Base-by-base conservation (phyloP, 1,140 invertebrate genomes). In the Caenorhabditis tropicalis region DNA sequence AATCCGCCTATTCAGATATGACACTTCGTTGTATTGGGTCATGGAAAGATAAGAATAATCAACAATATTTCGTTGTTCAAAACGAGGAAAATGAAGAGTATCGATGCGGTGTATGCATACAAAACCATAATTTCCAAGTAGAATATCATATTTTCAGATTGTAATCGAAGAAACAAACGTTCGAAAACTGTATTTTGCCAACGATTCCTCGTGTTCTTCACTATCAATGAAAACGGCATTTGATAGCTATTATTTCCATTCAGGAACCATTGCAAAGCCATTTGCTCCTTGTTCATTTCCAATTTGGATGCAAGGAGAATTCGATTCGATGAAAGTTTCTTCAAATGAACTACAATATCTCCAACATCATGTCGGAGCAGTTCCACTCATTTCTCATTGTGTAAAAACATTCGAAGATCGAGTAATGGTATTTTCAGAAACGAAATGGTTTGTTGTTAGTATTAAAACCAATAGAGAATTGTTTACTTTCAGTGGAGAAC, bases 81-180 rank as follows among this genome's bases (percentile, higher is more conserved):
- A 86, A 84, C 53, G 53, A 53, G 19, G 85, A 86, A 46, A 86
- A 79, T 53, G 82, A 74, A 27, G 85, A 86, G 27, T 86, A 84
- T 65, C 81, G 81, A 21, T 82, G 81, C 43, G 81, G 81, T 12
- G 60, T 70, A 36, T 33, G 31, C 6, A 46, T 51, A n/a, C 21
- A 7, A 4, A n/a, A 21, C 9, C 49, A 21, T 4, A 21, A 21
- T 51, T 51, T 51, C 43, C 21, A 16, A n/a, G 0, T 3, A 51
- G 21, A n/a, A 2, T 7, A 51, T n/a, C 19, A 21, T n/a, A 0
- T 2, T 70, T 70, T 36, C 15, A 39, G 60, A 79, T 56, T 65
- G 53, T 81, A 2, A 48, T 31, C 1, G 36, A 49, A 7, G 53
- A 24, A 16, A 31, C 82, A 2, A 43, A 53, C 16, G 33, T 46